A percentile compares a stretch with the other conserved stretches of the same genome.
These are phyloP conservation scores for Cryptoprocta ferox DNA, from an alignment of 2,797 vertebrate genomes.

Conservation along the genomic window DNA sequence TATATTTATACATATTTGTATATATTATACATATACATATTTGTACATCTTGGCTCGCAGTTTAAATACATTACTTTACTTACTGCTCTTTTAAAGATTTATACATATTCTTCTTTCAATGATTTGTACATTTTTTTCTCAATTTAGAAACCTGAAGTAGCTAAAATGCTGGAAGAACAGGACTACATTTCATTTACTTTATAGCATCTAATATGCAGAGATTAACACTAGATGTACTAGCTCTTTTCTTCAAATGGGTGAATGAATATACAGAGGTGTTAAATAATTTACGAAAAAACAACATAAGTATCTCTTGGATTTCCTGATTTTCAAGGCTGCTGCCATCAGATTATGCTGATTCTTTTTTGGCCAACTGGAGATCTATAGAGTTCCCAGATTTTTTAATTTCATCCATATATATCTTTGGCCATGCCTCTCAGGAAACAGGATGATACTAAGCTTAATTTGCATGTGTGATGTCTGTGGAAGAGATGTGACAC, in stretches of 20 bases:
- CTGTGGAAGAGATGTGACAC: slow-evolving; percentile 29
- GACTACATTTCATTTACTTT: not conserved
- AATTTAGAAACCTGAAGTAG: slow-evolving; percentile 10
- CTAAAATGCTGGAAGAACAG: not conserved
- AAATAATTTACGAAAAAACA: not conserved
- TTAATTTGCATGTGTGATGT: not conserved
- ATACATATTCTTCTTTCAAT: slow-evolving; percentile 3
- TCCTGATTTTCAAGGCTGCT: slow-evolving; percentile 7
- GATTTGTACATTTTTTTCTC: slow-evolving; percentile 17
- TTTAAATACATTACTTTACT: slow-evolving; percentile 41
- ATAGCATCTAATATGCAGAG: not conserved
- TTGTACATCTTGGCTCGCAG: not conserved
- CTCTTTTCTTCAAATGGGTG: not conserved
- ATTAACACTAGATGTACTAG: not conserved
- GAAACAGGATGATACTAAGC: not conserved
- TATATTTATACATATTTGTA: not conserved
- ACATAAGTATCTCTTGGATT: not conserved
- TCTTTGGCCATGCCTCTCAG: not conserved
- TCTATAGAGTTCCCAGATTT: not conserved
- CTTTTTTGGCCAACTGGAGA: not conserved
- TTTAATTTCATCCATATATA: not conserved
- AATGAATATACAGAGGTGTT: not conserved
- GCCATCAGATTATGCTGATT: not conserved
- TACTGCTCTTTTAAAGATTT: slow-evolving; percentile 45
- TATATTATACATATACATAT: not conserved